A percentile compares a stretch with the other conserved stretches of the same genome.
These are phyloP conservation scores for Hydractinia symbiolongicarpus DNA, from an alignment of 30 jellyfish, hydroid and myxozoan genomes.

Conservation along the genomic window DNA sequence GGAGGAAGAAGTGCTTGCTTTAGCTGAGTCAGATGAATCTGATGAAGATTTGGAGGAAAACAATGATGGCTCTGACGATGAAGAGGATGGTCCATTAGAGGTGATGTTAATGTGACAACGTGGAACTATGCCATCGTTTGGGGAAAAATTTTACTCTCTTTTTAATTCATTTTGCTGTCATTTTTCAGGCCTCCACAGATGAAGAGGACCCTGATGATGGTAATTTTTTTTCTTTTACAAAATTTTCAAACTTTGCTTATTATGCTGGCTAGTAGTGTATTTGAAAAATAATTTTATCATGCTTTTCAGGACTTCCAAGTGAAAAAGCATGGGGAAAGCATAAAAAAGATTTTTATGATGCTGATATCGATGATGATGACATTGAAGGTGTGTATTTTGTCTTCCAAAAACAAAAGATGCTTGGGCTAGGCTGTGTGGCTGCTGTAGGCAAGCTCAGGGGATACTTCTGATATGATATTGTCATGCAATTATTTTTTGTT, in stretches of 20 bases:
- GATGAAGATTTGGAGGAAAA: constrained; percentile 9
- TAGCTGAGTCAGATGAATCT: not conserved
- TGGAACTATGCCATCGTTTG: not conserved
- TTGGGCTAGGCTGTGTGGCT: not conserved
- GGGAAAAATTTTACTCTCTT: not conserved
- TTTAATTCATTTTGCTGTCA: not conserved
- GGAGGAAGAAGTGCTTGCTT: constrained; percentile 29
- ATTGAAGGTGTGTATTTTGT: constrained; percentile 45
- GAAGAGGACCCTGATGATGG: not conserved
- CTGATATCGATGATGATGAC: constrained; percentile 75
- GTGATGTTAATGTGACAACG: constrained; percentile 8
- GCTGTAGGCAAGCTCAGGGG: not conserved
- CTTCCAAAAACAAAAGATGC: not conserved
- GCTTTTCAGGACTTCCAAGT: constrained; percentile 52
- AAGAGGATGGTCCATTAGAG: constrained; percentile 30
- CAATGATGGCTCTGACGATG: constrained; percentile 35
- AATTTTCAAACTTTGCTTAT: too few species aligned
- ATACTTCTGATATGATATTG: not conserved
- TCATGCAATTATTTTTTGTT: not conserved
- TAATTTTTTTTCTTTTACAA: not conserved
- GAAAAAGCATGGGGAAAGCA: constrained; percentile 95
- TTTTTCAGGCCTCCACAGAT: constrained; percentile 1
- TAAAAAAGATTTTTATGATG: constrained; percentile 66
- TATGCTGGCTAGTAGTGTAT: too few species aligned
- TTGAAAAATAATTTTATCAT: too few species aligned